phyloP scores from a whole-genome alignment of 2,888 invertebrate genomes.

The Leptogaster cylindrica region DNA sequence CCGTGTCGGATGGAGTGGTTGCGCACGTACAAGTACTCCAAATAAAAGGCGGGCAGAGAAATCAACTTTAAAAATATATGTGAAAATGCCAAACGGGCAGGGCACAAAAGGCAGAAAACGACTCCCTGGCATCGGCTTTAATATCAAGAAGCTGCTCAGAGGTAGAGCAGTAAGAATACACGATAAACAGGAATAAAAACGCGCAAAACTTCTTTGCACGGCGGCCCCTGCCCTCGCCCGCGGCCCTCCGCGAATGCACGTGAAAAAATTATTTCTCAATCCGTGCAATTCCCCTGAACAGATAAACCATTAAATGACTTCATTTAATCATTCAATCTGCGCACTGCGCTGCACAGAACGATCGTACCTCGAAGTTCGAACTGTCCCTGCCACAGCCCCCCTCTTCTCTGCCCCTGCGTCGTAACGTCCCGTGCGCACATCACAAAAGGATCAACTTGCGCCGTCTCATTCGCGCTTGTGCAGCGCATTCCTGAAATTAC shows the following conservation, averaged over 20 bases:
- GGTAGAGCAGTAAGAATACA: constrained; percentile 2
- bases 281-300: constrained; percentile 18
- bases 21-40: constrained; percentile 15
- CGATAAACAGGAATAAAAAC: constrained; percentile 28
- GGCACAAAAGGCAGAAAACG: background rate
- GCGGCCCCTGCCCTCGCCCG: background rate
- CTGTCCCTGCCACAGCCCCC: background rate
- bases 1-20: background rate
- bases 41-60: background rate
- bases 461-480: background rate
- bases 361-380: background rate
- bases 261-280: constrained; percentile 30
- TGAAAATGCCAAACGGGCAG: background rate
- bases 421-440: background rate
- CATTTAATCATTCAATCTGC: constrained; percentile 35
- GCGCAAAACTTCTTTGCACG: background rate
- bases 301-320: constrained; percentile 43
- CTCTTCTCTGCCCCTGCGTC: background rate
- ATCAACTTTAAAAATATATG: background rate
- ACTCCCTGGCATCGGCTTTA: background rate
- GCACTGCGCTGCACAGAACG: background rate
- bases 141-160: constrained; percentile 20
- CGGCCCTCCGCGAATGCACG: background rate
- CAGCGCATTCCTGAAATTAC: background rate
- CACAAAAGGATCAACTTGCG: background rate